Conservation (phyloP, 2,113 vertebrate genomes). For the Arenaria interpres region DNA sequence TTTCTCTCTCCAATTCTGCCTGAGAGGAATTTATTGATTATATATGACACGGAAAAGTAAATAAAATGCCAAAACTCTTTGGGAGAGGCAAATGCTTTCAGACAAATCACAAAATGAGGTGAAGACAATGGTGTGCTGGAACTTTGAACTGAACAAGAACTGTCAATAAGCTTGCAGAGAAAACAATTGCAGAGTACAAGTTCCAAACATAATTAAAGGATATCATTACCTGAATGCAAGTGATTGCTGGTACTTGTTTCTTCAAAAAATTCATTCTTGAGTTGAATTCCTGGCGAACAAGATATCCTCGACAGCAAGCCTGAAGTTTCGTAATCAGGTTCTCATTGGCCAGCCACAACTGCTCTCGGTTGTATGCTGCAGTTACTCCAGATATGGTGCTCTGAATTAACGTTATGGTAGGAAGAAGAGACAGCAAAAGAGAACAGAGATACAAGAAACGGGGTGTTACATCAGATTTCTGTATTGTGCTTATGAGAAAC, state of each 20-base stretch:
- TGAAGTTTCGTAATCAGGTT: constrained; percentile 89
- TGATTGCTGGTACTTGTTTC: constrained; percentile 89
- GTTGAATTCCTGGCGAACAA: constrained; percentile 84
- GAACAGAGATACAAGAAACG: neutral
- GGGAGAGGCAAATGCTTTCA: neutral
- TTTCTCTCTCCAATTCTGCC: neutral
- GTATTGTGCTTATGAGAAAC: neutral
- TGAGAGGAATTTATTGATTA: neutral
- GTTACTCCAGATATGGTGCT: constrained; percentile 92
- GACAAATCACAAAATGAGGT: neutral
- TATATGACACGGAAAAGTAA: neutral
- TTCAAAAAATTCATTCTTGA: constrained; percentile 87
- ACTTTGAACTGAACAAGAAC: neutral
- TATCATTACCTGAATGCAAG: constrained; percentile 87
- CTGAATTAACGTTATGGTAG: constrained; percentile 15
- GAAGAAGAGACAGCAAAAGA: neutral
- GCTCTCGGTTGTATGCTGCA: constrained; percentile 93
- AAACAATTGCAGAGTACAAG: neutral
- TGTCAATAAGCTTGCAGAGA: neutral
- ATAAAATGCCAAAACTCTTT: neutral
- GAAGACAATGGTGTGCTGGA: neutral
- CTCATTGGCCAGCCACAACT: constrained; percentile 96
- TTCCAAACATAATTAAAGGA: neutral
- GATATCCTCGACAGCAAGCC: constrained; percentile 90
- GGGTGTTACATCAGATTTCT: neutral